phyloP scores from a whole-genome alignment of 2,888 invertebrate genomes.

The Pomacea canaliculata region DNA sequence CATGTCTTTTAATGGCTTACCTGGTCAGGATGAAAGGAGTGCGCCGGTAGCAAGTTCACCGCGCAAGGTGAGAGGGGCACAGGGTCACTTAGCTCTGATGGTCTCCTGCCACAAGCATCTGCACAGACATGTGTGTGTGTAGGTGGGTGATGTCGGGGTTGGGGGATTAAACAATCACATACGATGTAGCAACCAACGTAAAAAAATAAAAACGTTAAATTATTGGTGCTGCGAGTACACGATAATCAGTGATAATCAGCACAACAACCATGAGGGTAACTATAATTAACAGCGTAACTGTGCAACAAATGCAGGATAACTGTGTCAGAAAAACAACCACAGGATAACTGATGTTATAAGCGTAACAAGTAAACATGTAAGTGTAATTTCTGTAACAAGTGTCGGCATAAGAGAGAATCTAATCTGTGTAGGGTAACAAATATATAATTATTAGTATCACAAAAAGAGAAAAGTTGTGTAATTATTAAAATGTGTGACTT shows the following conservation, averaged over 20 bases:
- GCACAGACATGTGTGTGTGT: not conserved
- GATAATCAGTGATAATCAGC: too few species aligned
- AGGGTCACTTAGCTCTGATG: not conserved
- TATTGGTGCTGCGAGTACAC: not conserved
- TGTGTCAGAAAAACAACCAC: not conserved
- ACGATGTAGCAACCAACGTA: too few species aligned
- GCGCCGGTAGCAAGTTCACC: constrained; percentile 2
- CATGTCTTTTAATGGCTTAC: too few species aligned
- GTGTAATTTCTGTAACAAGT: too few species aligned
- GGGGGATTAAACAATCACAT: not conserved
- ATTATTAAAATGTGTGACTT: too few species aligned
- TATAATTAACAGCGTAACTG: not conserved
- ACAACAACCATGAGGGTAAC: not conserved
- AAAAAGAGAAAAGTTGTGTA: too few species aligned
- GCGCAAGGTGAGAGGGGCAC: constrained; percentile 2
- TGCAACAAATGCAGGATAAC: not conserved
- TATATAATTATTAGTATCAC: too few species aligned
- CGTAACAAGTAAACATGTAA: too few species aligned
- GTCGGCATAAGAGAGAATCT: too few species aligned
- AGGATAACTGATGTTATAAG: not conserved
- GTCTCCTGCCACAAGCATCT: constrained; percentile 1
- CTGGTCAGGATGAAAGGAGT: not conserved
- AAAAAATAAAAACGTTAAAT: not conserved
- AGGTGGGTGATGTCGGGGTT: not conserved
- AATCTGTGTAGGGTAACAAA: too few species aligned